Evolutionary conservation across 2,888 invertebrate genomes (phyloP), one percentile per base, ranked within the genome.

Genomic region (Horisme vitalbata): DNA sequence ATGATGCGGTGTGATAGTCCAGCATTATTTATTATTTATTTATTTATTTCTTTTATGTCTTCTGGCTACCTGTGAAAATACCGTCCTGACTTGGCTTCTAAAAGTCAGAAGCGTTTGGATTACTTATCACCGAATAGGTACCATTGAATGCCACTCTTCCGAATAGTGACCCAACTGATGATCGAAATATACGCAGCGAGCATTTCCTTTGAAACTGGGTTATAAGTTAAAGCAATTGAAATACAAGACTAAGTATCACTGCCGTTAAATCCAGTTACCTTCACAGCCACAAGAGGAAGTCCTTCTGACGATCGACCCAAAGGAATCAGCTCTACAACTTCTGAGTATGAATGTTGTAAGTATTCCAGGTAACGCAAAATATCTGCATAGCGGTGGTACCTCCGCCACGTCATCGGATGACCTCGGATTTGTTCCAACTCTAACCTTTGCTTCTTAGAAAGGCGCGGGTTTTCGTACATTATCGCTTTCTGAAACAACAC

Each of bases 291-390:
- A 34, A 96, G 73, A 0, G 94, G 93, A 12, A 94, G 90, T 0
- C 94, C 94, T 73, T 95, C 94, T 21, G 91, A 93, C 14, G 95
- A 94, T 45, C 92, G 90, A 0, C 96, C 96, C 26, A 96, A 91
- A 1, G 94, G 94, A 45, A 93, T 84, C 1, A 95, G 77, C 52
- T 94, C 93, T 0, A 94, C 92, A 2, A 93, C 68, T 30, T 93
- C 90, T 0, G 94, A 91, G 73, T 94, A 91, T 1, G 91, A 91
- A 55, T 90, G 83, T 28, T 93, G 93, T 52, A 95, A 71, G 54
- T 93, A 92, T 60, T 95, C 94, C 66, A 95, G 70, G 70, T 93
- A 95, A 15, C 91, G 91, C 21, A 93, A 71, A 21, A 95, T 94
- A 52, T 94, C 95, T 65, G 92, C 91, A 63, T 93, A 93, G 38